Evolutionary conservation across 1,140 invertebrate species (phyloP).

Genomic region (Arctopsyche grandis): DNA sequence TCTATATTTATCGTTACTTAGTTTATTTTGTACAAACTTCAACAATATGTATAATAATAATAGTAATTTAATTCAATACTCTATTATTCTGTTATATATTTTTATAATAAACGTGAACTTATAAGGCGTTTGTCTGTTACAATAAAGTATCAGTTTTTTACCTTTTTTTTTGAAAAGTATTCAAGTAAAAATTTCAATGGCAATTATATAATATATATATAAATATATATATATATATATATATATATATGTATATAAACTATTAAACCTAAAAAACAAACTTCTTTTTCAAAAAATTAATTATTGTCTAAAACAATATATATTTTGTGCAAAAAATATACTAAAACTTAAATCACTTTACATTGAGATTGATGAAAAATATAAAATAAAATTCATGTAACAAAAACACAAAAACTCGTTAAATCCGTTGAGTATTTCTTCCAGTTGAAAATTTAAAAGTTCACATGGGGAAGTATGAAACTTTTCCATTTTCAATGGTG

Average conservation of each 20-base stretch:
- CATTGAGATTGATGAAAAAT: slow-evolving; percentile 45
- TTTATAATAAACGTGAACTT: slow-evolving; percentile 54
- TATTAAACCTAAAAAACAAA: slow-evolving; percentile 44
- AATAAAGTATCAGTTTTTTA: slow-evolving; percentile 47
- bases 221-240: slow-evolving; percentile 28
- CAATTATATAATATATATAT: slow-evolving; percentile 42
- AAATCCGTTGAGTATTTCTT: too few relatives aligned
- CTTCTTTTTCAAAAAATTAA: slow-evolving; percentile 45
- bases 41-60: slow-evolving; percentile 71
- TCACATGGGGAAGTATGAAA: slow-evolving; percentile 49
- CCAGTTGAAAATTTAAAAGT: slow-evolving; percentile 42
- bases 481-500: slow-evolving; percentile 42
- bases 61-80: slow-evolving; percentile 69
- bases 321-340: slow-evolving; percentile 52
- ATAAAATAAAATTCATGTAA: not conserved
- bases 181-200: slow-evolving; percentile 52
- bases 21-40: slow-evolving; percentile 71
- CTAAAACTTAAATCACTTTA: slow-evolving; percentile 46
- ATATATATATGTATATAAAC: slow-evolving; percentile 34
- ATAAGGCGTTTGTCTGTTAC: slow-evolving; percentile 54
- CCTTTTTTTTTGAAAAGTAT: slow-evolving; percentile 45
- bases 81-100: slow-evolving; percentile 67
- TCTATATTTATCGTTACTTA: slow-evolving; percentile 70
- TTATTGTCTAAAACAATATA: slow-evolving; percentile 54
- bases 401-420: too few relatives aligned